A percentile compares a stretch with the other conserved stretches of the same genome.
Conservation (phyloP, 2,888 invertebrate genomes). For the Lithophane leautieri region DNA sequence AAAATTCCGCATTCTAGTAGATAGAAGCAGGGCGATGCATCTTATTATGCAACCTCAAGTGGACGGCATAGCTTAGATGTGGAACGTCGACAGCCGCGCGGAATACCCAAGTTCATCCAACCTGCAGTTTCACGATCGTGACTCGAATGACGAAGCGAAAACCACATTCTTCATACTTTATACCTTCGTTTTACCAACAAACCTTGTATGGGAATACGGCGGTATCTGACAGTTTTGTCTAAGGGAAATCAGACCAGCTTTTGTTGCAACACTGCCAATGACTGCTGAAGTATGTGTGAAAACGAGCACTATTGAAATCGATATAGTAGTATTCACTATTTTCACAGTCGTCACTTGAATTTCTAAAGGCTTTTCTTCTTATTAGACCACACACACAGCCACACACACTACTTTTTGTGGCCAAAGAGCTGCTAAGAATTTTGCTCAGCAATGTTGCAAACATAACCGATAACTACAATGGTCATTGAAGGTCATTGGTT, state of each 20-base stretch:
- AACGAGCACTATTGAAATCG: conserved; percentile 9
- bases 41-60: conserved; percentile 54
- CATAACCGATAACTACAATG: too few relatives aligned
- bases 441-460: not conserved
- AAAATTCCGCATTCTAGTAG: conserved; percentile 56
- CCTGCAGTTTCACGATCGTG: conserved; percentile 75
- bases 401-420: not conserved
- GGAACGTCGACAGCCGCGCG: conserved; percentile 58
- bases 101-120: conserved; percentile 72
- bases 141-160: conserved; percentile 69
- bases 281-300: conserved; percentile 21
- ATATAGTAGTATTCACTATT: conserved; percentile 3
- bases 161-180: conserved; percentile 65
- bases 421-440: not conserved
- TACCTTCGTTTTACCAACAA: conserved; percentile 57
- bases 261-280: conserved; percentile 34
- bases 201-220: conserved; percentile 43
- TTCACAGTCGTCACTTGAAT: not conserved
- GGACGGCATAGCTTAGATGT: conserved; percentile 59
- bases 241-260: conserved; percentile 47
- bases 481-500: too few relatives aligned
- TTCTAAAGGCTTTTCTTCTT: not conserved
- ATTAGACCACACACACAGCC: too few relatives aligned
- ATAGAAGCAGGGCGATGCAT: conserved; percentile 57
- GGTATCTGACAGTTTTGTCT: conserved; percentile 33